These are phyloP conservation scores for Melanotaenia boesemani DNA, from an alignment of 2,797 vertebrate genomes.

Conservation along the genomic window DNA sequence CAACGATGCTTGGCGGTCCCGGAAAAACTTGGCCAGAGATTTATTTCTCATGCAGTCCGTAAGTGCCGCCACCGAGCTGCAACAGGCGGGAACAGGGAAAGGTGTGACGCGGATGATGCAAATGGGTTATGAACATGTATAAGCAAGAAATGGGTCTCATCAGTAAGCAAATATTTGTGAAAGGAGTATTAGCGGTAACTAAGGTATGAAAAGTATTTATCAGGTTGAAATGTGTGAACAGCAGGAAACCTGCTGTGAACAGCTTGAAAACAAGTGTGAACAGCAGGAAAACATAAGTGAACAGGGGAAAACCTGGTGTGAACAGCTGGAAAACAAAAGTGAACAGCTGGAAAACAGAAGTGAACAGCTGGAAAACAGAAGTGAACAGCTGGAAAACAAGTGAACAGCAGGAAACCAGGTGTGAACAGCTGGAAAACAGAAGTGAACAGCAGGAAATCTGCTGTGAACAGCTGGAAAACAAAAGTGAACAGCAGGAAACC, in stretches of 20 bases:
- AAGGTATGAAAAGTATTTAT: not conserved
- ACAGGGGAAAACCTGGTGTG: not conserved
- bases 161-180: too few relatives aligned
- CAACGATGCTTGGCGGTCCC: slow-evolving; percentile 88
- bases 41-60: slow-evolving; percentile 94
- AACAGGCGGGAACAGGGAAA: not conserved
- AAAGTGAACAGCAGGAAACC: not conserved
- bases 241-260: not conserved
- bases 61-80: slow-evolving; percentile 89
- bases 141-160: too few relatives aligned
- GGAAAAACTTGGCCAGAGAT: slow-evolving; percentile 89
- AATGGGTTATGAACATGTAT: not conserved
- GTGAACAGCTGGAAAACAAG: not conserved
- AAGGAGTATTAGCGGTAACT: too few relatives aligned
- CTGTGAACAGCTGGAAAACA: not conserved
- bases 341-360: not conserved
- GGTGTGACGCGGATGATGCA: too few relatives aligned
- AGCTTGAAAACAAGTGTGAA: not conserved
- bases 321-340: not conserved
- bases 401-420: not conserved
- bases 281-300: not conserved
- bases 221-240: not conserved
- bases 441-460: not conserved
- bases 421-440: not conserved
- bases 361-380: not conserved